A percentile compares a stretch with the other conserved stretches of the same genome.
phyloP scores from a whole-genome alignment of 2,888 invertebrate species.

The Ectemnius cavifrons region DNA sequence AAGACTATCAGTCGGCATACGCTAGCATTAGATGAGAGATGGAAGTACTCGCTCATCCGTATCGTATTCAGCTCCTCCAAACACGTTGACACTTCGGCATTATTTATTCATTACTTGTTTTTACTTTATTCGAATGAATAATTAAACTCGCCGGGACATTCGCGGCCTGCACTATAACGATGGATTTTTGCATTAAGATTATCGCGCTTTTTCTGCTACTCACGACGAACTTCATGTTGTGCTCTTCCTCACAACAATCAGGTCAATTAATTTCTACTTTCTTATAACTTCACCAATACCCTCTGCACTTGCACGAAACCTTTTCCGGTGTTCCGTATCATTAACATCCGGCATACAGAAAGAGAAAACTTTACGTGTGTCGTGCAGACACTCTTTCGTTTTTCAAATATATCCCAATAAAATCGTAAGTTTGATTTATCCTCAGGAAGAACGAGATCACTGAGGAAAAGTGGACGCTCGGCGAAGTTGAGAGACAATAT shows the following conservation, averaged over 20 bases:
- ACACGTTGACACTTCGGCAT: constrained; percentile 14
- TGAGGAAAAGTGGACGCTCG: constrained; percentile 4
- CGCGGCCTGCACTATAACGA: constrained; percentile 9
- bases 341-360: too few relatives aligned
- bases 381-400: too few relatives aligned
- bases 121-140: constrained; percentile 16
- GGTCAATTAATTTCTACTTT: constrained; percentile 28
- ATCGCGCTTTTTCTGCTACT: constrained; percentile 26
- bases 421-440: too few relatives aligned
- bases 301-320: too few relatives aligned
- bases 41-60: not conserved
- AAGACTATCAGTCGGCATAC: not conserved
- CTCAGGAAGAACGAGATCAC: constrained; percentile 22
- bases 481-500: constrained; percentile 18
- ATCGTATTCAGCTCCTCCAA: not conserved
- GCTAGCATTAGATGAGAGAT: not conserved
- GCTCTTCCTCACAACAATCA: constrained; percentile 16
- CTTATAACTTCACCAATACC: too few relatives aligned
- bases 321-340: too few relatives aligned
- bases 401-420: too few relatives aligned
- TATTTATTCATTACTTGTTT: not conserved
- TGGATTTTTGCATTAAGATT: constrained; percentile 32
- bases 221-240: not conserved
- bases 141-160: constrained; percentile 17
- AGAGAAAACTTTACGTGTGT: too few relatives aligned